Evolutionary conservation across 2,888 invertebrate species (phyloP).

Genomic region (Muschampia plurimacula): DNA sequence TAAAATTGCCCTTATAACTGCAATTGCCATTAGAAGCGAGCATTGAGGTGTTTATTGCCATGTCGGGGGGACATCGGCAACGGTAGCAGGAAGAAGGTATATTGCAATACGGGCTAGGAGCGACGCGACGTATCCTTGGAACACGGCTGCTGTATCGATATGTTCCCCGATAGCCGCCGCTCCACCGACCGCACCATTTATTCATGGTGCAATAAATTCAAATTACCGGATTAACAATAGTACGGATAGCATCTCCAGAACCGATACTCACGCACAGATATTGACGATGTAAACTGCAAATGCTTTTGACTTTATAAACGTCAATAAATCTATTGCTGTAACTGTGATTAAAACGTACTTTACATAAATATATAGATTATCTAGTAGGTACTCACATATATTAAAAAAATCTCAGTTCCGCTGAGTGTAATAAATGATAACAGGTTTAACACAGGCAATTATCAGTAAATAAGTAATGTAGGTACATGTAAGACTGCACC

Average conservation of each 20-base stretch:
- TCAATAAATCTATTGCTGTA: constrained; percentile 32
- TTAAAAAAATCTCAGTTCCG: too few species aligned
- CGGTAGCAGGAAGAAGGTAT: constrained; percentile 10
- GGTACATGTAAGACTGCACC: too few species aligned
- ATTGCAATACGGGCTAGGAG: constrained; percentile 46
- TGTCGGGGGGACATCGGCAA: constrained; percentile 41
- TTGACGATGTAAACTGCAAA: constrained; percentile 53
- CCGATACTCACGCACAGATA: constrained; percentile 63
- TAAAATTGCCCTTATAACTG: not conserved
- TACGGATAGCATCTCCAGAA: constrained; percentile 76
- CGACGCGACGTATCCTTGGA: constrained; percentile 49
- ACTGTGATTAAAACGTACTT: constrained; percentile 22
- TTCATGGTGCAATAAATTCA: constrained; percentile 85
- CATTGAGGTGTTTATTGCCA: constrained; percentile 29
- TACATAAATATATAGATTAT: not conserved
- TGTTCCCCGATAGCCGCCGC: constrained; percentile 73
- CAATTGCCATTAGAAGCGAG: constrained; percentile 23
- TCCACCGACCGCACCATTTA: constrained; percentile 75
- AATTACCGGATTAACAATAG: constrained; percentile 86
- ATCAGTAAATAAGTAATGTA: too few species aligned
- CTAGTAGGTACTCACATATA: not conserved
- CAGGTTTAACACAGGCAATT: too few species aligned
- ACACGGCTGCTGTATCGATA: constrained; percentile 71
- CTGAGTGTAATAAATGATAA: too few species aligned
- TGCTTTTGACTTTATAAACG: constrained; percentile 36